A percentile compares a stretch with the other conserved stretches of the same genome.
phyloP scores from a whole-genome alignment of 1,140 invertebrate genomes.

The Hyphantria cunea region DNA sequence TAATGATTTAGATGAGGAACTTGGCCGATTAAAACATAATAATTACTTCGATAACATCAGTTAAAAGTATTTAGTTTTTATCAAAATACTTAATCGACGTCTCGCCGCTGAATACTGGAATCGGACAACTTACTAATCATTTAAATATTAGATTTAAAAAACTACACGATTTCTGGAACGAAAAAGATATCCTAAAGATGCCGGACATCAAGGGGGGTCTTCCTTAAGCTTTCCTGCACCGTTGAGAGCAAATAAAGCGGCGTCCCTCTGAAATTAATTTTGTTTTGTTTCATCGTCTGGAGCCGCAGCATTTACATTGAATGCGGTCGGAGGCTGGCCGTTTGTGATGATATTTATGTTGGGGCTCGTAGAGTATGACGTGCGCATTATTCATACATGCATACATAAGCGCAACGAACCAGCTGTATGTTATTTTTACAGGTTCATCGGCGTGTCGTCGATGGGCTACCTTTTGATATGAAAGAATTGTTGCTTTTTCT shows the following conservation, averaged over 20 bases:
- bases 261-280: constrained; percentile 78
- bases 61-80: constrained; percentile 40
- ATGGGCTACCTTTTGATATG: constrained; percentile 27
- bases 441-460: constrained; percentile 64
- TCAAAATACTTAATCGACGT: constrained; percentile 49
- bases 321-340: constrained; percentile 72
- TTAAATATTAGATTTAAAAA: constrained; percentile 58
- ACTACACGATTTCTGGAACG: constrained; percentile 46
- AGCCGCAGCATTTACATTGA: constrained; percentile 78
- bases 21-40: constrained; percentile 38
- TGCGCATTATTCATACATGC: constrained; percentile 77
- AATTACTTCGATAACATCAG: constrained; percentile 34
- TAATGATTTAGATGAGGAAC: constrained; percentile 13
- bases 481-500: constrained; percentile 24
- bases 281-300: constrained; percentile 79
- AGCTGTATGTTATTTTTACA: constrained; percentile 74
- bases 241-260: constrained; percentile 69
- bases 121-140: constrained; percentile 58
- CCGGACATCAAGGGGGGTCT: constrained; percentile 71
- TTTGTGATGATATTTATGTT: constrained; percentile 75
- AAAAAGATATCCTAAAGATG: constrained; percentile 57
- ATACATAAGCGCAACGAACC: constrained; percentile 52
- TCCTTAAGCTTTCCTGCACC: constrained; percentile 44
- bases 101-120: constrained; percentile 40
- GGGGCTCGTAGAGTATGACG: constrained; percentile 70